phyloP scores from a whole-genome alignment of 2,113 vertebrate genomes.

The Anolis sagrei region DNA sequence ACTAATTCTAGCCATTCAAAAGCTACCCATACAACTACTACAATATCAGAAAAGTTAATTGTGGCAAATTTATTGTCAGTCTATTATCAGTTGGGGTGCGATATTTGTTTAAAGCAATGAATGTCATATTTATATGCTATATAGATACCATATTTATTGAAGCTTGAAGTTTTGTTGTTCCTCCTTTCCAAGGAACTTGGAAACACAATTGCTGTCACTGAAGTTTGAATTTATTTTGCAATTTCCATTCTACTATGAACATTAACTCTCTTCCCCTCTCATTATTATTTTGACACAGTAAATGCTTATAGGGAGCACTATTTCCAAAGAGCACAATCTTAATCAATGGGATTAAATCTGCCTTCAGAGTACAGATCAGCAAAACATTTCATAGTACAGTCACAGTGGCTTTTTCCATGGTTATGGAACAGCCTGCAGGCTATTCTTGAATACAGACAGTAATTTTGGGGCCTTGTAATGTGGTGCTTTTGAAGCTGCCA shows the following conservation, averaged over 20 bases:
- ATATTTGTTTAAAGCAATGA: not conserved
- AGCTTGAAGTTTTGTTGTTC: constrained; percentile 6
- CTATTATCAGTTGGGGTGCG: too few species aligned
- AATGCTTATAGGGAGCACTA: constrained; percentile 34
- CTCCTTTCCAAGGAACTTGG: not conserved
- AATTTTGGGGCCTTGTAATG: constrained; percentile 45
- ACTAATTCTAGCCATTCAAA: too few species aligned
- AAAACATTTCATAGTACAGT: constrained; percentile 31
- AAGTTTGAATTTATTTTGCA: constrained; percentile 29
- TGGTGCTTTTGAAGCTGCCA: constrained; percentile 7
- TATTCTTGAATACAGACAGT: constrained; percentile 38
- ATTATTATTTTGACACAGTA: constrained; percentile 39
- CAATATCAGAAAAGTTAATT: too few species aligned
- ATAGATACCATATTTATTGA: not conserved
- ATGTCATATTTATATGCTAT: too few species aligned
- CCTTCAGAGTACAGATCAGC: constrained; percentile 37
- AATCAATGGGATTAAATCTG: constrained; percentile 55
- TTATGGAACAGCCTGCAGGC: constrained; percentile 24
- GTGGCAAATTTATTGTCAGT: too few species aligned
- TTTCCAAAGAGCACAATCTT: constrained; percentile 61
- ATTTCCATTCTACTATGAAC: constrained; percentile 35
- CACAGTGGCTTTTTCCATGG: constrained; percentile 19
- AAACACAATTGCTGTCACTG: constrained; percentile 21
- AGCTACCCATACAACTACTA: too few species aligned
- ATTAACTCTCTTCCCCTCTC: constrained; percentile 22